Evolutionary conservation across 2,888 invertebrate species (phyloP), one percentile per base, ranked within the genome.

Genomic region (Drosophila sordidula): DNA sequence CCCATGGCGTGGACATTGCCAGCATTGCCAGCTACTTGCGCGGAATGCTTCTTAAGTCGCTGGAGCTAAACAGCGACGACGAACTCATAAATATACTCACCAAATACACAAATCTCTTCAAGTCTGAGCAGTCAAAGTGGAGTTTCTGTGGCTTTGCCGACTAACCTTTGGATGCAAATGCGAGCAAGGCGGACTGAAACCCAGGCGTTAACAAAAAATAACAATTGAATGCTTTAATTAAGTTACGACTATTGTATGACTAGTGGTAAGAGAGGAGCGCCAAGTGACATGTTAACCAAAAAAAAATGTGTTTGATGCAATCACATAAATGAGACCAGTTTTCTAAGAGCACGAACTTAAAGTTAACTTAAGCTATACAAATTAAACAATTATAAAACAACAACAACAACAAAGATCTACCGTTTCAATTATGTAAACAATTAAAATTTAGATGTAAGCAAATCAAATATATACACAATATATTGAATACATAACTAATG

Each of bases 11-110:
- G 1, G 96, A 96, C 65, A 94, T 97, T 2, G 97, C 97, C 91
- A 97, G 97, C 92, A 95, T 98, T 73, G 97, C 97, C 94, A 97
- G 97, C 8, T 98, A 98, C 92, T 94, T 98, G 22, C 96, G 96
- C 87, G 96, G 96, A 42, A 75, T 66, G 89, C 76, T 90, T n/a
- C 72, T 74, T 3, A 93, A 97, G 76, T 95, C 96, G 84, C 93
- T 96, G 2, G 93, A 93, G 77, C 93, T 96, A 50, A 94, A 95
- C 66, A 95, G 96, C 49, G 94, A 95, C 41, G 95, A 96, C 74
- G 83, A 87, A 36, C 95, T 98, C 12, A 97, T 97, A 92, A 93
- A 94, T 73, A 93, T 98, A 22, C 94, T 98, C 90, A 94, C 95
- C 83, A 95, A 95, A 88, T 97, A 97, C 91, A 94, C 95, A 0